Base-by-base conservation (phyloP, 2,113 vertebrate species). In the Siniperca chuatsi region DNA sequence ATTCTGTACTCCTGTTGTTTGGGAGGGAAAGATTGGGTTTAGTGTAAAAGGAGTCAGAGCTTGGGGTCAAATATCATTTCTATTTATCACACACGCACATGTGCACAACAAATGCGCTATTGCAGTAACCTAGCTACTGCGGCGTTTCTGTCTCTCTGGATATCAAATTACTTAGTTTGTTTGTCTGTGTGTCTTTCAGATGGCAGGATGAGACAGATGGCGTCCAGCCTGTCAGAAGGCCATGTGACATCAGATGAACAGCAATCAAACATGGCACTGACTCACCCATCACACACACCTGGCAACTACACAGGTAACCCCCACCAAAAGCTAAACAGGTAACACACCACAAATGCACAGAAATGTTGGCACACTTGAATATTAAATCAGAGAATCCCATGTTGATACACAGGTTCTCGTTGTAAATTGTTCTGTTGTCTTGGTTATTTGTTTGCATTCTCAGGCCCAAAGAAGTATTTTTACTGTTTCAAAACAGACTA, bases 181-280 rank as follows among this genome's bases (percentile, higher is more conserved):
- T 29, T 67, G n/a, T 87, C 16, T 80, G 57, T 52, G 48, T 69
- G 55, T 79, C 33, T 88, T 92, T 90, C 87, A 96, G 95, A 95
- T 68, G 78, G 85, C 90, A 95, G 96, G 92, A 94, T 95, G 75
- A 96, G 95, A 44, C 97, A 95, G 2, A 90, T 92, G 12, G 90
- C 92, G 52, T 83, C 92, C 64, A 91, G 84, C 73, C 62, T 90
- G 37, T 75, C 84, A 70, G 87, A 92, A 61, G 75, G 82, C 54
- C 92, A 85, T 6, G 78, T 85, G 15, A 69, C 88, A 42, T 79
- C 93, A 68, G 94, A 95, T n/a, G 93, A 94, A 61, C 93, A 87
- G 35, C 75, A 76, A 10, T 70, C 79, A 75, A 93, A 77, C 69
- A 55, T 83, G 35, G 50, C 87, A 5, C 35, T 79, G 25, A 46